Evolutionary conservation across 2,113 vertebrate genomes (phyloP).

Genomic region (Catharus fuscescens): DNA sequence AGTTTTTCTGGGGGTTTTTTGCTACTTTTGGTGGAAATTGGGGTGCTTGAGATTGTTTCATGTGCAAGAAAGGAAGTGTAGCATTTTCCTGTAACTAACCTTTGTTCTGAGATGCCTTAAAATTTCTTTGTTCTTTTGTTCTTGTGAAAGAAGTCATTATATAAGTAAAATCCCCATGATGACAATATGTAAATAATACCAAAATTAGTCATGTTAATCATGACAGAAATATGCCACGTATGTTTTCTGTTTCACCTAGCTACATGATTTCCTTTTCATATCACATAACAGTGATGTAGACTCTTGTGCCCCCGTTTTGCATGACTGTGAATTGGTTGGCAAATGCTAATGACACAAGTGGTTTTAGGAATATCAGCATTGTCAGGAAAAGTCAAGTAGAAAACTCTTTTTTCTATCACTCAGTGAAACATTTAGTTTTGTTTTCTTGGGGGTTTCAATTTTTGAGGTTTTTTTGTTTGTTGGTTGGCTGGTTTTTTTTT

Average conservation of each 20-base stretch:
- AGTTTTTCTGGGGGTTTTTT: background rate
- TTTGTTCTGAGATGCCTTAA: background rate
- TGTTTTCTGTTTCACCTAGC: background rate
- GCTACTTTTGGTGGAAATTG: background rate
- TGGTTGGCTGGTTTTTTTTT: background rate
- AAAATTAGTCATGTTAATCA: background rate
- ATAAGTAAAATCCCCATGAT: background rate
- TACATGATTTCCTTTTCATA: background rate
- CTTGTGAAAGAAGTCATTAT: background rate
- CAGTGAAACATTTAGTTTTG: background rate
- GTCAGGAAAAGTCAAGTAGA: background rate
- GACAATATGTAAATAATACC: background rate
- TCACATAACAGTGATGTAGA: background rate
- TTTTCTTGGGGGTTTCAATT: accelerated
- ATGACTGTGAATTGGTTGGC: background rate
- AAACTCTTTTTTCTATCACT: background rate
- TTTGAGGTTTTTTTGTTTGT: too few species aligned
- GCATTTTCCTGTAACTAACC: background rate
- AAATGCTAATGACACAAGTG: background rate
- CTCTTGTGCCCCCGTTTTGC: background rate
- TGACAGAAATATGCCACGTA: background rate
- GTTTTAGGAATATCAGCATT: background rate
- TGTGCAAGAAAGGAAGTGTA: background rate
- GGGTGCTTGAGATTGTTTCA: background rate
- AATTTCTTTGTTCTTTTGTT: background rate